Conservation (phyloP, 2,797 vertebrate species). For the Takifugu ocellatus region DNA sequence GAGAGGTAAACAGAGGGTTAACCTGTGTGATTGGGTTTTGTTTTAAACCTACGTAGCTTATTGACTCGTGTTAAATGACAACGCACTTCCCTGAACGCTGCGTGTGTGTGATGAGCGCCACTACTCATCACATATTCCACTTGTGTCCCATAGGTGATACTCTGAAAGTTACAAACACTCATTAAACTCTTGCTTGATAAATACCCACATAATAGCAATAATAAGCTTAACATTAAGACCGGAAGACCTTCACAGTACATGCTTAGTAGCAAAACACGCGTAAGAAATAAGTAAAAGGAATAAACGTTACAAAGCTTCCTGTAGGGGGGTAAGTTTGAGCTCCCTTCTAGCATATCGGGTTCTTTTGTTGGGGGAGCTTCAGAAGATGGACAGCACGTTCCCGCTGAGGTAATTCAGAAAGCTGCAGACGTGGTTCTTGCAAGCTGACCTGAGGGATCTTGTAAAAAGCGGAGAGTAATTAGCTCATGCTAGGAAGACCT, state of each 20-base stretch:
- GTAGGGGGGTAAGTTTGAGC: constrained; percentile 46
- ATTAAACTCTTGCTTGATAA: constrained; percentile 42
- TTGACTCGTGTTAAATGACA: constrained; percentile 40
- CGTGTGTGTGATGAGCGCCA: constrained; percentile 13
- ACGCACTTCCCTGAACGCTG: constrained; percentile 32
- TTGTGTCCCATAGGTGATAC: constrained; percentile 36
- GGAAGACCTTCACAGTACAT: constrained; percentile 78
- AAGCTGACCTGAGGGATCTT: constrained; percentile 70
- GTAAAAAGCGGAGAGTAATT: constrained; percentile 27
- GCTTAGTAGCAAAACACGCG: constrained; percentile 67
- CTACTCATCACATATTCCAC: constrained; percentile 25
- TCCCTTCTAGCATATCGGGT: constrained; percentile 32
- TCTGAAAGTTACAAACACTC: constrained; percentile 26
- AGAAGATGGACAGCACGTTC: constrained; percentile 53
- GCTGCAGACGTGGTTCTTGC: constrained; percentile 62
- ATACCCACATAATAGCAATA: constrained; percentile 55
- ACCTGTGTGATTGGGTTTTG: constrained; percentile 14
- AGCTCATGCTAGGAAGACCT: constrained; percentile 65
- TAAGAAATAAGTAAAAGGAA: constrained; percentile 66
- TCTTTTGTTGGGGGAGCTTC: constrained; percentile 21
- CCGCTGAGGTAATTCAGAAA: constrained; percentile 65
- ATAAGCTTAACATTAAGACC: constrained; percentile 60
- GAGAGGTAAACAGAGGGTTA: constrained; percentile 59
- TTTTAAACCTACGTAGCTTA: constrained; percentile 53
- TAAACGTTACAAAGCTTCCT: constrained; percentile 53